Evolutionary conservation across 1,140 invertebrate species (phyloP).

Genomic region (Panonychus citri): DNA sequence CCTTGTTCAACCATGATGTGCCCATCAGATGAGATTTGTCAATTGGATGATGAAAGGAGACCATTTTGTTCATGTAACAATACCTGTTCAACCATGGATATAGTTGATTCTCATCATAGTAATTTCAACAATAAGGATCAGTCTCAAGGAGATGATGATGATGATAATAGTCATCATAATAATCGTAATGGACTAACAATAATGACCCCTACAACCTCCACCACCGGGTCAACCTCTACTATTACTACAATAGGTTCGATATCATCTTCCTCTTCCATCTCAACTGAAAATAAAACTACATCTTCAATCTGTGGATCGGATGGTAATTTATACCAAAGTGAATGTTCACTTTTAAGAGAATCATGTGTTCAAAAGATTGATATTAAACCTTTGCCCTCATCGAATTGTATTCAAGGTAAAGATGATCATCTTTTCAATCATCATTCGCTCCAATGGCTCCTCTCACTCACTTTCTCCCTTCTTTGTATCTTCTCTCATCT

Average conservation of each 20-base stretch:
- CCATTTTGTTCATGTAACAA: conserved; percentile 50
- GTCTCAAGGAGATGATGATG: conserved; percentile 28
- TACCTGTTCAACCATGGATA: conserved; percentile 30
- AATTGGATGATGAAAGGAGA: conserved; percentile 42
- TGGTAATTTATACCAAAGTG: conserved; percentile 64
- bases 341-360: conserved; percentile 52
- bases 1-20: neutral
- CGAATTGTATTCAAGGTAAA: neutral
- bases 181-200: too few relatives aligned
- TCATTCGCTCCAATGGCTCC: too few relatives aligned
- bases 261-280: too few relatives aligned
- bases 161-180: too few relatives aligned
- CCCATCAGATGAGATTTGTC: conserved; percentile 22
- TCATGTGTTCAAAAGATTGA: conserved; percentile 55
- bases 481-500: too few relatives aligned
- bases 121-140: conserved; percentile 71
- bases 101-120: conserved; percentile 30
- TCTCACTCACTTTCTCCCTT: too few relatives aligned
- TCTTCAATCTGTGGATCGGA: conserved; percentile 63
- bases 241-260: too few relatives aligned
- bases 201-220: too few relatives aligned
- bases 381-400: conserved; percentile 25
- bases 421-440: too few relatives aligned
- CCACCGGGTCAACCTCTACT: too few relatives aligned
- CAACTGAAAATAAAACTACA: conserved; percentile 52